Percentiles rank a stretch among this genome's conserved stretches.
Conservation (phyloP, 2,113 vertebrate genomes). For the Calyptommatus sinebrachiatus region DNA sequence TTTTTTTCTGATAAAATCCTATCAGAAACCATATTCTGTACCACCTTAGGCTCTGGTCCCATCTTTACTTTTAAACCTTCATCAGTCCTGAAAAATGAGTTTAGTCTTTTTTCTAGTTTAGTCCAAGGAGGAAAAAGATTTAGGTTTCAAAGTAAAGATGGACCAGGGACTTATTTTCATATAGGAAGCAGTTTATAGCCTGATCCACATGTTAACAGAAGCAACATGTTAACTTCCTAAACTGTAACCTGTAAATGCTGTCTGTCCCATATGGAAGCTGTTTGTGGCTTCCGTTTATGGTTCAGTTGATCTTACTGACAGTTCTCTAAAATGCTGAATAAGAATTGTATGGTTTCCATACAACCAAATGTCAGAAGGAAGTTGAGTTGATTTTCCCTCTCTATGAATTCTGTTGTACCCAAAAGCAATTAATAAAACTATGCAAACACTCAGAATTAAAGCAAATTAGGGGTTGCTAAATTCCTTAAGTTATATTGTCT, state of each 20-base stretch:
- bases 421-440: not conserved
- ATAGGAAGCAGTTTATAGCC: not conserved
- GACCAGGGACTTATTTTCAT: not conserved
- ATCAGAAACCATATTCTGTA: no score
- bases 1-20: no score
- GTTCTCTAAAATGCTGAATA: not conserved
- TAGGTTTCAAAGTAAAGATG: no score
- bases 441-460: not conserved
- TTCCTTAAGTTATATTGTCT: not conserved
- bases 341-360: not conserved
- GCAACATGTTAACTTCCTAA: not conserved
- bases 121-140: no score
- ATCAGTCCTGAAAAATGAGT: no score
- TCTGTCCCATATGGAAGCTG: constrained; percentile 4
- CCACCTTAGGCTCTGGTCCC: no score
- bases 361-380: not conserved
- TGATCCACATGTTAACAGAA: not conserved
- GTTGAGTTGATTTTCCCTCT: not conserved
- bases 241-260: not conserved
- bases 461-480: not conserved
- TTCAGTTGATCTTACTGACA: not conserved
- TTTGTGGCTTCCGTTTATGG: not conserved
- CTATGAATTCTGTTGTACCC: not conserved
- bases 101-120: no score
- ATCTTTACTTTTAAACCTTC: no score